Conservation (phyloP, 2,888 invertebrate genomes). For the Priapulus caudatus region DNA sequence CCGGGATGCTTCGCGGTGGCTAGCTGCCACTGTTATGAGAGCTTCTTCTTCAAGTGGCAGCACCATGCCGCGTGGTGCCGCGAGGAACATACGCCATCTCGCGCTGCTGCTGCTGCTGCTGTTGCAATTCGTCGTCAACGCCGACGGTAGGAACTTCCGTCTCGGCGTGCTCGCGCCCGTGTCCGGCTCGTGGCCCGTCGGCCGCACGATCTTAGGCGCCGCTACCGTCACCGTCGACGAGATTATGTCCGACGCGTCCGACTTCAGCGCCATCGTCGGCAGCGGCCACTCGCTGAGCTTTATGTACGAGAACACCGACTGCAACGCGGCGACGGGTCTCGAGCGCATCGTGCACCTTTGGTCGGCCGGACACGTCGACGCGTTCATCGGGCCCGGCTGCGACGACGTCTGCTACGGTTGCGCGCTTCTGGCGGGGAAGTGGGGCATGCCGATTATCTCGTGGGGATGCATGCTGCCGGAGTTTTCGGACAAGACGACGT, state of each 20-base stretch:
- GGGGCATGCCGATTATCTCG: background rate
- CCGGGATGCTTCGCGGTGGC: too few relatives aligned
- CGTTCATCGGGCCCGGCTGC: conserved; percentile 1
- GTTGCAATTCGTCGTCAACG: too few relatives aligned
- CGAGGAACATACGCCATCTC: too few relatives aligned
- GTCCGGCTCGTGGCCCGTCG: background rate
- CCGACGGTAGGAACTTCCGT: too few relatives aligned
- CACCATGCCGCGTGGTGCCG: too few relatives aligned
- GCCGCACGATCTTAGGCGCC: background rate
- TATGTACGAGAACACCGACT: background rate
- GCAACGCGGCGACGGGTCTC: background rate
- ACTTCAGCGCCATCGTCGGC: background rate
- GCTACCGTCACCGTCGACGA: background rate
- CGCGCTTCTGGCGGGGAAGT: background rate
- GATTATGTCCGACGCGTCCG: background rate
- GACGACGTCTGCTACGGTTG: background rate
- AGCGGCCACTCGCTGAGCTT: background rate
- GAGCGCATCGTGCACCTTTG: background rate
- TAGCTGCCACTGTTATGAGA: too few relatives aligned
- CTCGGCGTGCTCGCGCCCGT: background rate
- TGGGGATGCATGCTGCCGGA: background rate
- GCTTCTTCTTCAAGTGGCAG: too few relatives aligned
- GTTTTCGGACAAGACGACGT: background rate
- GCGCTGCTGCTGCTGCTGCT: too few relatives aligned
- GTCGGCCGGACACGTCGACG: background rate